phyloP scores from a whole-genome alignment of 2,113 vertebrate species.

The Glaucomys volans region DNA sequence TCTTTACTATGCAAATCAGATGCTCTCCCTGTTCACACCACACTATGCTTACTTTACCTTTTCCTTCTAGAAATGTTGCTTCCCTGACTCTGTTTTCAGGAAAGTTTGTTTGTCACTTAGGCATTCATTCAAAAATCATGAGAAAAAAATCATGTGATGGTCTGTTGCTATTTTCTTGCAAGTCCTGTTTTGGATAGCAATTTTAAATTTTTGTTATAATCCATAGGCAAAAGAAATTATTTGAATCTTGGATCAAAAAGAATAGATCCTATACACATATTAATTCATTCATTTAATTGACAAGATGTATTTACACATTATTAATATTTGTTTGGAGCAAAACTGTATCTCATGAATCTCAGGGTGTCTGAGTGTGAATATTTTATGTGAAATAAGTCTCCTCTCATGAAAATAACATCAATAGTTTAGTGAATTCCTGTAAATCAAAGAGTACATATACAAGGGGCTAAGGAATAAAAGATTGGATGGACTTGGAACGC shows the following conservation, averaged over 20 bases:
- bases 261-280: background rate
- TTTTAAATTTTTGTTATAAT: conserved; percentile 13
- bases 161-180: background rate
- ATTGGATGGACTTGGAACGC: background rate
- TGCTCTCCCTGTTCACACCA: background rate
- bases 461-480: background rate
- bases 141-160: background rate
- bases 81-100: conserved; percentile 3
- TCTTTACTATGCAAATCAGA: background rate
- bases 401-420: background rate
- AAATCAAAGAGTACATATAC: background rate
- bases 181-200: background rate
- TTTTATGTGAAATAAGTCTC: background rate
- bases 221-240: background rate
- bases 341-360: background rate
- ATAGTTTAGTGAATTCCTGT: background rate
- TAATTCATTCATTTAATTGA: background rate
- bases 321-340: background rate
- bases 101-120: background rate
- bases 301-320: conserved; percentile 24
- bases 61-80: background rate
- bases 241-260: background rate
- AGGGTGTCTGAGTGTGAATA: background rate
- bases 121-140: conserved; percentile 33
- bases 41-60: background rate